A percentile compares a stretch with the other conserved stretches of the same genome.
These are phyloP conservation scores for Tipula unca DNA, from an alignment of 2,888 invertebrate species.

Conservation along the genomic window DNA sequence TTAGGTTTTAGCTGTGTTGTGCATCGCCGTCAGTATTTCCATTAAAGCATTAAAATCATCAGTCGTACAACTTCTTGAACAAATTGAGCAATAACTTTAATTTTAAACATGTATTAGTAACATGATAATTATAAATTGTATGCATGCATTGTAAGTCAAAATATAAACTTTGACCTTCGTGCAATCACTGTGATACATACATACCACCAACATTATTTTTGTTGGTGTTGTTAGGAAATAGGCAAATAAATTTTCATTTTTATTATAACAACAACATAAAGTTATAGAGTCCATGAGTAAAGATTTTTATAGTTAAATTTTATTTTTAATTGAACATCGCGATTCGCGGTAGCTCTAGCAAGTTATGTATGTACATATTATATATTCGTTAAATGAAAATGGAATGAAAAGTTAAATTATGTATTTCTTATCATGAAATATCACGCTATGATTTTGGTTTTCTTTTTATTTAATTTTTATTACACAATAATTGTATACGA, in stretches of 20 bases:
- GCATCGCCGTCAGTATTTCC: no score
- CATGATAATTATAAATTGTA: no score
- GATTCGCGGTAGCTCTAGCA: neutral
- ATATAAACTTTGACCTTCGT: neutral
- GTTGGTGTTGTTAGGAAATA: neutral
- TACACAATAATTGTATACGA: neutral
- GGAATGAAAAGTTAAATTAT: neutral
- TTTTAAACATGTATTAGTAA: no score
- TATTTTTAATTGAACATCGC: neutral
- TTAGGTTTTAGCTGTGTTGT: no score
- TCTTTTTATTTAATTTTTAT: neutral
- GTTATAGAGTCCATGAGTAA: neutral
- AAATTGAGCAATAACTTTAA: no score
- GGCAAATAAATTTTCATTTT: neutral
- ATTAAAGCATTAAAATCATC: no score
- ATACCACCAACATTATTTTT: neutral
- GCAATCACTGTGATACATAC: neutral
- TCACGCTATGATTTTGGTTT: neutral
- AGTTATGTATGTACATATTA: neutral
- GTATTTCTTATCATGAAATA: neutral
- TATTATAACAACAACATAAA: neutral
- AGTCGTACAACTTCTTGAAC: no score
- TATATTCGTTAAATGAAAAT: neutral
- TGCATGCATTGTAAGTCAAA: neutral
- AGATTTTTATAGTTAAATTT: neutral